Percentiles rank a stretch among this genome's conserved stretches.
Evolutionary conservation across 2,888 invertebrate species (phyloP).

Genomic region (Diploptera punctata): DNA sequence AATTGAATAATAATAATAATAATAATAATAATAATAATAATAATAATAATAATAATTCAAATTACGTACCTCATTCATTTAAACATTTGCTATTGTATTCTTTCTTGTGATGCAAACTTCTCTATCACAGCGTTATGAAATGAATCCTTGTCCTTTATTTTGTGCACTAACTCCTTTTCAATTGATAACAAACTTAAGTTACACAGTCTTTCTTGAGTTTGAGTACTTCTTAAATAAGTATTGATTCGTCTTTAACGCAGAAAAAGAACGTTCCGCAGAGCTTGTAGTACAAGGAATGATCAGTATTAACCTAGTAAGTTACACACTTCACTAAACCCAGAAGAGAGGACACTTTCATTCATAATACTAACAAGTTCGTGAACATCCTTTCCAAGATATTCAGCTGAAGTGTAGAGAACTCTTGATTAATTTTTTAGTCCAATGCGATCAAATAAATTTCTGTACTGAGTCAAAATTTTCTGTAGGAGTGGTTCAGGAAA

Average conservation of each 20-base stretch:
- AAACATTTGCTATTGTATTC: not conserved
- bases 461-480: no score
- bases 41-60: no score
- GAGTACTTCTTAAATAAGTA: no score
- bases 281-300: not conserved
- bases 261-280: not conserved
- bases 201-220: not conserved
- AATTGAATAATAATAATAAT: no score
- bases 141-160: not conserved
- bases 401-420: no score
- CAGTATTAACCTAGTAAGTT: not conserved
- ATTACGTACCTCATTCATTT: no score
- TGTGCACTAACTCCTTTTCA: not conserved
- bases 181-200: conserved; percentile 9
- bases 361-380: not conserved
- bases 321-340: no score
- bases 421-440: not conserved
- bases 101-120: not conserved
- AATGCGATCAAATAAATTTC: not conserved
- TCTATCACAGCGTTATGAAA: not conserved
- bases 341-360: not conserved
- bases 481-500: no score
- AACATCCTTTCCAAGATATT: not conserved
- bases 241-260: not conserved
- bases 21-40: no score